Percentiles rank a stretch among this genome's conserved stretches.
Evolutionary conservation across 2,888 invertebrate genomes (phyloP).

Genomic region (Notodonta dromedarius): DNA sequence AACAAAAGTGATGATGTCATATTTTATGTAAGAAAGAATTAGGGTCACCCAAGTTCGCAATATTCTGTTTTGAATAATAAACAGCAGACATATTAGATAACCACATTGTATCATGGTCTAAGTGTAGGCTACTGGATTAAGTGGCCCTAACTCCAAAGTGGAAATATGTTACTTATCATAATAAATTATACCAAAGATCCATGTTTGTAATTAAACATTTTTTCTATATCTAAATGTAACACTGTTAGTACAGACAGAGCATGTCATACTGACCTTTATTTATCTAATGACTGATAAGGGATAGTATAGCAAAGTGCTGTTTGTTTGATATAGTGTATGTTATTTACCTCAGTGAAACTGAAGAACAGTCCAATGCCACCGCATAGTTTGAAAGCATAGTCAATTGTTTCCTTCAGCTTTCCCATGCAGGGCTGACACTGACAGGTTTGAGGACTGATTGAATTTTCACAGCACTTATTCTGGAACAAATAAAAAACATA

Average conservation of each 20-base stretch:
- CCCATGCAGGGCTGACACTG: slow-evolving; percentile 90
- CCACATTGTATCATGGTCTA: too few relatives aligned
- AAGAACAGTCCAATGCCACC: slow-evolving; percentile 98
- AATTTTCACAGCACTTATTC: slow-evolving; percentile 81
- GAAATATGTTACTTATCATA: too few relatives aligned
- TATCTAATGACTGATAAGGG: slow-evolving; percentile 19
- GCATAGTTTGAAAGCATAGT: slow-evolving; percentile 94
- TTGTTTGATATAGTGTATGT: neutral
- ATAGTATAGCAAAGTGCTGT: slow-evolving; percentile 11
- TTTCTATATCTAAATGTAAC: neutral
- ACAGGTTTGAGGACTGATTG: slow-evolving; percentile 65
- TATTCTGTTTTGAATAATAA: too few relatives aligned
- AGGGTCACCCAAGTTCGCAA: neutral
- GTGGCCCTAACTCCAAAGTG: too few relatives aligned
- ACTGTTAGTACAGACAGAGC: neutral
- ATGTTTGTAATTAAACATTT: neutral
- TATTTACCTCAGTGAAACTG: slow-evolving; percentile 97
- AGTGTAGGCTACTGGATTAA: too few relatives aligned
- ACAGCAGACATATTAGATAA: too few relatives aligned
- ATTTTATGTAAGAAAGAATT: neutral
- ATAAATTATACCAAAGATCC: too few relatives aligned
- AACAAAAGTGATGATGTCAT: neutral
- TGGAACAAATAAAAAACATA: slow-evolving; percentile 52
- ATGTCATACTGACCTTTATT: slow-evolving; percentile 4
- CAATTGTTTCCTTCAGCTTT: slow-evolving; percentile 90